These are phyloP conservation scores for Theocolax elegans DNA, from an alignment of 1,140 invertebrate genomes.

Conservation along the genomic window DNA sequence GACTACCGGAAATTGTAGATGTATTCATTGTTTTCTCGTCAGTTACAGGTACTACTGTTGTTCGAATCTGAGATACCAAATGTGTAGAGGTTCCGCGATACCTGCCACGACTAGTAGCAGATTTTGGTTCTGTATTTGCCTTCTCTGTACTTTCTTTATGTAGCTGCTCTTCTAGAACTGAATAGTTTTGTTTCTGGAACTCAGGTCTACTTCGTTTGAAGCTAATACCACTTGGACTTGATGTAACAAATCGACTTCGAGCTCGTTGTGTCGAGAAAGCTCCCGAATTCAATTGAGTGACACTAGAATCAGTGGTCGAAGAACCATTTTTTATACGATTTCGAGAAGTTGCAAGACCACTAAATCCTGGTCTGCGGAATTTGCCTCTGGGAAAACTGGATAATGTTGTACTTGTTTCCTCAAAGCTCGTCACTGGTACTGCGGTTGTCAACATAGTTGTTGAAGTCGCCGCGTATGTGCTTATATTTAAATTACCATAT, in stretches of 20 bases:
- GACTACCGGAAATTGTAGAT: slow-evolving; percentile 39
- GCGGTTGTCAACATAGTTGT: slow-evolving; percentile 69
- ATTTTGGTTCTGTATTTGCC: slow-evolving; percentile 52
- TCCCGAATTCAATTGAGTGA: too few relatives aligned
- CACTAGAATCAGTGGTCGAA: slow-evolving; percentile 55
- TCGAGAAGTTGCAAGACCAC: neutral
- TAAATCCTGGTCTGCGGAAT: neutral
- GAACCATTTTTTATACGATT: slow-evolving; percentile 31
- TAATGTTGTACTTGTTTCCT: slow-evolving; percentile 53
- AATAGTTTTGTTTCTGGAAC: slow-evolving; percentile 49
- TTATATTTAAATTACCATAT: too few relatives aligned
- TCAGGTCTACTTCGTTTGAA: slow-evolving; percentile 59
- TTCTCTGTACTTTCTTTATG: slow-evolving; percentile 55
- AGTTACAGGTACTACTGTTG: slow-evolving; percentile 57
- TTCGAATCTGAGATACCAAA: slow-evolving; percentile 51
- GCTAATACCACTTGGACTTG: slow-evolving; percentile 41
- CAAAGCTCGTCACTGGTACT: slow-evolving; percentile 67
- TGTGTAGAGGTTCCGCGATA: slow-evolving; percentile 50
- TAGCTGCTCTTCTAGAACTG: slow-evolving; percentile 39
- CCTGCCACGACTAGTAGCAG: slow-evolving; percentile 48
- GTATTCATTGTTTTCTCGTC: too few relatives aligned
- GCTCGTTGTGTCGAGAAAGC: slow-evolving; percentile 48
- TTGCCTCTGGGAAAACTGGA: neutral
- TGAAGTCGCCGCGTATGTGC: slow-evolving; percentile 69
- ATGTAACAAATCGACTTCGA: slow-evolving; percentile 58